Evolutionary conservation across 2,888 invertebrate genomes (phyloP), one percentile per base, ranked within the genome.

Genomic region (Poecilus cupreus): DNA sequence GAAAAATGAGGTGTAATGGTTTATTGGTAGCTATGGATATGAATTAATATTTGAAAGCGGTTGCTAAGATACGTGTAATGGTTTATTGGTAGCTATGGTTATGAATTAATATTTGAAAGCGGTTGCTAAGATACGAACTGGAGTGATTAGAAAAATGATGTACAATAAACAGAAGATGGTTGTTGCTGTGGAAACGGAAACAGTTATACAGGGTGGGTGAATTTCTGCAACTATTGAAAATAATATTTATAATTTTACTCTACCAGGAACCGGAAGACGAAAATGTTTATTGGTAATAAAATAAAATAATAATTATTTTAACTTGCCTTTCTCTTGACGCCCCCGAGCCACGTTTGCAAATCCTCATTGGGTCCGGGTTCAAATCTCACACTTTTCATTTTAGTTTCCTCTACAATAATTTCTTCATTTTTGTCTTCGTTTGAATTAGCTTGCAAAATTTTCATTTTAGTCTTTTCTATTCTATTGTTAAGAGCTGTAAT

Each of bases 391-490:
- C 88, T 89, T 51, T 85, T 87, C 18, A 86, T 86, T 90, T 92
- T 87, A 86, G 89, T 86, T 84, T 88, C 88, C 20, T 84, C 92
- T 83, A 83, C 85, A 57, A 89, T 88, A 82, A 88, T 91, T 18
- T 94, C 94, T 79, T 93, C 94, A 0, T 92, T 91, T 1, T 88
- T 91, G 16, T 94, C 94, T 80, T 93, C 94, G 0, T 92, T 91
- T 1, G 92, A 92, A 83, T 93, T 93, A 0, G 94, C 93, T 0
- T 93, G 93, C 0, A 93, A 91, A 83, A 95, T 95, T 85, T 95
- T 94, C 85, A 94, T 94, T 85, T 94, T 93, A 0, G 93, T 95
- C 87, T 93, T 94, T 86, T 96, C 96, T 84, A 96, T 94, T 84
- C 93, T 93, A 75, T 91, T 89, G 86, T 94, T 94, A 39, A 96